Evolutionary conservation across 2,113 vertebrate genomes (phyloP).

Genomic region (Oreocharis arfaki): DNA sequence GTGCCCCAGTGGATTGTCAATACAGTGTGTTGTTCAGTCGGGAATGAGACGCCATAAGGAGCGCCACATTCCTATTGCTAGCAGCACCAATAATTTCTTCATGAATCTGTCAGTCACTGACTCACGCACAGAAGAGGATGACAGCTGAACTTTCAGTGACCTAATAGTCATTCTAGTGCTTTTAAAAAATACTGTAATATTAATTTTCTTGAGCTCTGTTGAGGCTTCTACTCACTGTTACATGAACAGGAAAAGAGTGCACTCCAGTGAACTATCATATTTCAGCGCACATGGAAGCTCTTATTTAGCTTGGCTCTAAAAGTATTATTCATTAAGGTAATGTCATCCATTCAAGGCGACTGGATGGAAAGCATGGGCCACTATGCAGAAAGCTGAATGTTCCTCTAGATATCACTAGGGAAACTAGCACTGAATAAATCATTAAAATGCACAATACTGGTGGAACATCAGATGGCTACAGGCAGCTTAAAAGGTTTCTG

Average conservation of each 20-base stretch:
- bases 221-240: constrained; percentile 2
- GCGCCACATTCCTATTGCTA: background rate
- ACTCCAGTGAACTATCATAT: background rate
- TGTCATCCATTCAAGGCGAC: background rate
- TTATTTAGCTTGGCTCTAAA: background rate
- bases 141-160: constrained; percentile 33
- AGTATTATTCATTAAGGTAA: background rate
- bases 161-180: background rate
- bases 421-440: background rate
- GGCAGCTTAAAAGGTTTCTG: background rate
- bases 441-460: background rate
- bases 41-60: background rate
- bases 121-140: background rate
- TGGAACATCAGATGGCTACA: background rate
- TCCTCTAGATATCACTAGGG: background rate
- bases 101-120: background rate
- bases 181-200: background rate
- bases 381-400: background rate
- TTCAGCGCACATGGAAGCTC: background rate
- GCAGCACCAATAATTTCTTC: background rate
- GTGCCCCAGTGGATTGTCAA: too few relatives aligned
- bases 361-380: background rate
- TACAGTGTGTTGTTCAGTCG: background rate
- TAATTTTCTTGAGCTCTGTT: background rate
- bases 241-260: background rate